phyloP scores from a whole-genome alignment of 2,113 vertebrate species.

The Catharus bicknelli region DNA sequence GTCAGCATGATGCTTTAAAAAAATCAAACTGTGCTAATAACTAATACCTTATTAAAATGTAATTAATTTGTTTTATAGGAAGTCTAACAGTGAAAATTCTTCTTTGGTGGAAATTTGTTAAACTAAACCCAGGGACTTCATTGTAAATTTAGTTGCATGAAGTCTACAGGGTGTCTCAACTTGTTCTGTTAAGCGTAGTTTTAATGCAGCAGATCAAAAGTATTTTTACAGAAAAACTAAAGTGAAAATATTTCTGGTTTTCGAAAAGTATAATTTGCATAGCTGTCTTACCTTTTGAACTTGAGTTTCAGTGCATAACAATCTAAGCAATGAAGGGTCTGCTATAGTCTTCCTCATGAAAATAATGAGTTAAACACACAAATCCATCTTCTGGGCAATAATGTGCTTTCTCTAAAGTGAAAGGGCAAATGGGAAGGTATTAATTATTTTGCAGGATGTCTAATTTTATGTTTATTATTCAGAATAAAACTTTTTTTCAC shows the following conservation, averaged over 20 bases:
- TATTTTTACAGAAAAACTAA: not conserved
- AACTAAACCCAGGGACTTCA: not conserved
- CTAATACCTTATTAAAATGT: not conserved
- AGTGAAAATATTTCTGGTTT: not conserved
- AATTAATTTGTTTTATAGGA: slow-evolving; percentile 2
- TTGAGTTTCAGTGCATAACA: not conserved
- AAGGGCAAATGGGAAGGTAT: not conserved
- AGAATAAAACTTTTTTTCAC: not conserved
- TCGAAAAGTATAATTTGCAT: not conserved
- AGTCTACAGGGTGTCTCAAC: slow-evolving; percentile 27
- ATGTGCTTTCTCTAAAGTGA: not conserved
- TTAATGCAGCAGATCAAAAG: slow-evolving; percentile 12
- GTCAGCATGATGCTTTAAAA: not conserved
- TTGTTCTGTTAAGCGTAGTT: slow-evolving; percentile 10
- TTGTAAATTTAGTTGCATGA: not conserved
- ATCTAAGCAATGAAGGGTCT: not conserved
- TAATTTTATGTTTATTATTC: slow-evolving; percentile 13
- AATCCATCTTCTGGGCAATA: not conserved
- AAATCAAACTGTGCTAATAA: not conserved
- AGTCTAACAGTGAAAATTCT: not conserved
- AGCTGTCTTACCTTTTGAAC: not conserved
- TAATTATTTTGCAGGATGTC: not conserved
- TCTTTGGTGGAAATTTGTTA: not conserved
- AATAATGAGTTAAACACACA: not conserved
- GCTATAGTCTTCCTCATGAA: not conserved